These are phyloP conservation scores for Hyla sarda DNA, from an alignment of 2,113 vertebrate species.

Conservation along the genomic window DNA sequence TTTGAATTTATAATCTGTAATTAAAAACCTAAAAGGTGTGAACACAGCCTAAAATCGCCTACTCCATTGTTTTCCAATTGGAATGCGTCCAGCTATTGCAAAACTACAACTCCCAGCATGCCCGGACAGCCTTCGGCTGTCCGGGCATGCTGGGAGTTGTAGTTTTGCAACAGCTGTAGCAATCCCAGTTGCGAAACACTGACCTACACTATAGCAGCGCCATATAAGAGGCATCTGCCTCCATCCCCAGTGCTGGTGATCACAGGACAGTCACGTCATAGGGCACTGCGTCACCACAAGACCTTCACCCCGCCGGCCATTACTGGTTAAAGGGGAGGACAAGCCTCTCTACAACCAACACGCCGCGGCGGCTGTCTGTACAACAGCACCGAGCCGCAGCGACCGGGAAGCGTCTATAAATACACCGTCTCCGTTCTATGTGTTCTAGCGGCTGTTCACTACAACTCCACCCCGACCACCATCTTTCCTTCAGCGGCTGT, in stretches of 20 bases:
- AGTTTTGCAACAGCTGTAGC: too few species aligned
- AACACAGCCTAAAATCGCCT: too few species aligned
- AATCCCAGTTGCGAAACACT: too few species aligned
- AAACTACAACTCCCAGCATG: too few species aligned
- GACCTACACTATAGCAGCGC: too few species aligned
- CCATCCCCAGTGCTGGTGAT: neutral
- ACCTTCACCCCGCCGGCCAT: slow-evolving; percentile 15
- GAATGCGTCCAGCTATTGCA: too few species aligned
- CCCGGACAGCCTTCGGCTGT: too few species aligned
- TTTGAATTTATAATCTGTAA: too few species aligned
- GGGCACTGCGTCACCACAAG: slow-evolving; percentile 48
- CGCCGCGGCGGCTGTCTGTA: neutral
- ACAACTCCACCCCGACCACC: slow-evolving; percentile 54
- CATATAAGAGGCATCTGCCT: too few species aligned
- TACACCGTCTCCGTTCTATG: neutral
- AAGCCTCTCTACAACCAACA: neutral
- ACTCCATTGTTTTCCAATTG: too few species aligned
- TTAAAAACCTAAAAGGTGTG: too few species aligned
- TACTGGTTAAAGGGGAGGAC: neutral
- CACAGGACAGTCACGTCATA: slow-evolving; percentile 31
- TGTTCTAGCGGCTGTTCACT: neutral
- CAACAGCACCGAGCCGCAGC: neutral
- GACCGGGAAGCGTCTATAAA: neutral
- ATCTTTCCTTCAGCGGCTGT: slow-evolving; percentile 41
- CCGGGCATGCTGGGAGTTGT: too few species aligned